A percentile compares a stretch with the other conserved stretches of the same genome.
phyloP scores from a whole-genome alignment of 2,888 invertebrate species.

The Dascillus cervinus region DNA sequence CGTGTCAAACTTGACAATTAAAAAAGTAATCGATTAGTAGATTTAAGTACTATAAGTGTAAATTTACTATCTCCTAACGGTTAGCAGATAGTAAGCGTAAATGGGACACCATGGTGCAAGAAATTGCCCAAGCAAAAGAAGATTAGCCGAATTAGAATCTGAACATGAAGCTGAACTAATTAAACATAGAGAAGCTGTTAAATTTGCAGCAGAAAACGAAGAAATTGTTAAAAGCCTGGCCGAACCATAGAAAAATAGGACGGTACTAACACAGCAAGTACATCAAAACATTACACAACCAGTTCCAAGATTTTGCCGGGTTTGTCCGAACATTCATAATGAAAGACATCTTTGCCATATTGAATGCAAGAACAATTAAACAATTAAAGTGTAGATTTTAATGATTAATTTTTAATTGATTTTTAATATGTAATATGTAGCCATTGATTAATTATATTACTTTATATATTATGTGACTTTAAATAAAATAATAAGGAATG shows the following conservation, averaged over 20 bases:
- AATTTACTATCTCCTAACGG: too few relatives aligned
- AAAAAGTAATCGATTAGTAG: constrained; percentile 55
- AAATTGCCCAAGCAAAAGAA: too few relatives aligned
- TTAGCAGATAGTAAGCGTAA: too few relatives aligned
- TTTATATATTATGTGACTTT: too few relatives aligned
- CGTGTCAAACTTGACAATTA: constrained; percentile 52
- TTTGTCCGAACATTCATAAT: constrained; percentile 70
- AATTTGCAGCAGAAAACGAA: constrained; percentile 57
- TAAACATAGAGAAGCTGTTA: constrained; percentile 54
- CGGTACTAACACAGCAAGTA: constrained; percentile 78
- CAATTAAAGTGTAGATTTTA: constrained; percentile 30
- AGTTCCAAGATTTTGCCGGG: constrained; percentile 84
- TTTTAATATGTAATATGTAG: constrained; percentile 35
- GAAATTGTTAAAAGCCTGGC: constrained; percentile 82
- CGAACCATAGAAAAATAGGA: constrained; percentile 81
- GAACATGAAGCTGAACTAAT: constrained; percentile 52
- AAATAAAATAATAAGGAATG: too few relatives aligned
- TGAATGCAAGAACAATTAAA: too few relatives aligned
- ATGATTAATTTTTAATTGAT: constrained; percentile 41
- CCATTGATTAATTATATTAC: too few relatives aligned
- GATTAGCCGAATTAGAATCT: too few relatives aligned
- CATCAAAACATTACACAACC: too few relatives aligned
- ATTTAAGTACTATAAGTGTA: constrained; percentile 52
- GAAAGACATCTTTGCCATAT: constrained; percentile 26
- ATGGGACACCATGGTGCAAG: too few relatives aligned